Evolutionary conservation across 2,113 vertebrate genomes (phyloP).

Genomic region (Clupea harengus): DNA sequence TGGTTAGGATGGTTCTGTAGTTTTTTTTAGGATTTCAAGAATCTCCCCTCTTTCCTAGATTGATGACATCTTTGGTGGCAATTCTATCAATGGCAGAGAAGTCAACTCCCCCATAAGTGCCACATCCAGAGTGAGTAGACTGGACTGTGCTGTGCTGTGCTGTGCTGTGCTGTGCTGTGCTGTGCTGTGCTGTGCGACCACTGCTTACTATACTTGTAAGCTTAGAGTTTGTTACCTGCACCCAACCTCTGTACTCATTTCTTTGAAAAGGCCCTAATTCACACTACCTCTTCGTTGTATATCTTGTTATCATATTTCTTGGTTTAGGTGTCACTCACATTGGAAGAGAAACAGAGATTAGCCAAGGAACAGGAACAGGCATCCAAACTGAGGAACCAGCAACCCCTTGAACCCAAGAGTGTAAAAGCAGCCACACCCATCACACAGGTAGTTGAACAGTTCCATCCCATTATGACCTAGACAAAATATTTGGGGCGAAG

Average conservation of each 20-base stretch:
- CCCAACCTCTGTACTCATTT: too few species aligned
- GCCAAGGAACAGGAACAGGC: constrained; percentile 97
- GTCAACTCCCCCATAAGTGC: constrained; percentile 70
- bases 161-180: too few species aligned
- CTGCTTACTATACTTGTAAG: too few species aligned
- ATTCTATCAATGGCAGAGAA: constrained; percentile 81
- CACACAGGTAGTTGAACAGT: constrained; percentile 53
- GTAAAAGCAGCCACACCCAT: constrained; percentile 63
- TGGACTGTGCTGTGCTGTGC: too few species aligned
- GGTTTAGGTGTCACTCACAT: constrained; percentile 84
- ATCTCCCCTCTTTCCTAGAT: constrained; percentile 68
- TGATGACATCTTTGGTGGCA: constrained; percentile 83
- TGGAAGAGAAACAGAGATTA: constrained; percentile 96
- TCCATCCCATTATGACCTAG: neutral
- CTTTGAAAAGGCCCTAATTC: too few species aligned
- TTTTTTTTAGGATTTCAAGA: neutral
- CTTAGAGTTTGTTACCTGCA: too few species aligned
- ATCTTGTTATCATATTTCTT: too few species aligned
- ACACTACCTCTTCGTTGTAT: neutral
- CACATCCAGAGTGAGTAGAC: constrained; percentile 75
- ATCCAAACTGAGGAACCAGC: constrained; percentile 91
- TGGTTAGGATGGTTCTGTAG: too few species aligned
- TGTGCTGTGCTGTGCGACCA: too few species aligned
- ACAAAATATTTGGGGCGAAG: too few species aligned
- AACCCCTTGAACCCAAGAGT: constrained; percentile 83